Conservation (phyloP, 2,797 vertebrate genomes). For the Danio jaintianensis region DNA sequence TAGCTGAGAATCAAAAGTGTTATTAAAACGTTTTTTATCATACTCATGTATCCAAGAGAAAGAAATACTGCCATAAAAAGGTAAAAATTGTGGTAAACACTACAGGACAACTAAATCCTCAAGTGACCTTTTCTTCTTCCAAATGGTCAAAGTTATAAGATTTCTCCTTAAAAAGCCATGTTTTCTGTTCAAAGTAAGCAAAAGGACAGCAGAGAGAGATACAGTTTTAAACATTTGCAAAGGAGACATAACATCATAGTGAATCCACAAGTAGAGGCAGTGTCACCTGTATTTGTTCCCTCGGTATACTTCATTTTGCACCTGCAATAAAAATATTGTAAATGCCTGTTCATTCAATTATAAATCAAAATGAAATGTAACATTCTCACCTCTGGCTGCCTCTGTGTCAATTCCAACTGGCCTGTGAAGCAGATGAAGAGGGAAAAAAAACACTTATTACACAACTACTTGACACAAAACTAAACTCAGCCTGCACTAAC, state of each 20-base stretch:
- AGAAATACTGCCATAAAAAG: background rate
- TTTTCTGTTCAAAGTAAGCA: conserved; percentile 19
- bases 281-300: conserved; percentile 3
- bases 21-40: background rate
- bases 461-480: no score
- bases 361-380: background rate
- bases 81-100: background rate
- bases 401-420: conserved; percentile 77
- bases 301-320: conserved; percentile 22
- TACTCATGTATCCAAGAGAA: conserved; percentile 4
- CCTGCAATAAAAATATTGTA: conserved; percentile 26
- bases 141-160: background rate
- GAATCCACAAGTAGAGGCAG: background rate
- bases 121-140: conserved; percentile 23
- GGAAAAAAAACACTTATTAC: background rate
- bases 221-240: background rate
- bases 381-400: conserved; percentile 77
- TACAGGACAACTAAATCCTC: background rate
- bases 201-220: background rate
- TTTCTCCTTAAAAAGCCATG: background rate
- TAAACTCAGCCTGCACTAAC: no score
- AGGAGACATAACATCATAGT: background rate
- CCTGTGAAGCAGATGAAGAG: conserved; percentile 61
- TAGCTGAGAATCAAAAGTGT: conserved; percentile 9
- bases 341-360: background rate